phyloP scores from a whole-genome alignment of 1,140 invertebrate genomes.

The Cherax quadricarinatus region DNA sequence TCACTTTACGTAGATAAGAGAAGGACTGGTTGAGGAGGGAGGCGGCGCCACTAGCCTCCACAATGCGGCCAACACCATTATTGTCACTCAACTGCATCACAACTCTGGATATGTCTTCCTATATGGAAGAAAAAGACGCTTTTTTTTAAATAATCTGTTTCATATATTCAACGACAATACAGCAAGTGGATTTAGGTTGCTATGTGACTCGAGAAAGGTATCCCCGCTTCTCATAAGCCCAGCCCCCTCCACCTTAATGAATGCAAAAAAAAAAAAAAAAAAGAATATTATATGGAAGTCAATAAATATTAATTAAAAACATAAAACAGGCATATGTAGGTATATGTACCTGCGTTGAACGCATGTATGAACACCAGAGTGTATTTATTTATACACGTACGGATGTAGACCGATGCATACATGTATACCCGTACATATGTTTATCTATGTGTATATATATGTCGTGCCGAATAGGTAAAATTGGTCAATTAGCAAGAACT shows the following conservation, averaged over 20 bases:
- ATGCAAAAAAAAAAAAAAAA: too few species aligned
- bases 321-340: too few species aligned
- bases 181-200: too few species aligned
- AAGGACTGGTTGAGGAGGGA: constrained; percentile 56
- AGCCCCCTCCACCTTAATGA: too few species aligned
- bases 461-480: not conserved
- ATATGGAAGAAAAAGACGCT: not conserved
- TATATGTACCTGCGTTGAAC: not conserved
- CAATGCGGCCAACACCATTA: constrained; percentile 59
- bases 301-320: too few species aligned
- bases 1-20: constrained; percentile 43
- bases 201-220: too few species aligned
- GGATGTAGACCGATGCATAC: not conserved
- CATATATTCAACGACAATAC: too few species aligned
- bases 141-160: too few species aligned
- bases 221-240: too few species aligned
- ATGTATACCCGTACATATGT: not conserved
- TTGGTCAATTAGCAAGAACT: too few species aligned
- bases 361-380: not conserved
- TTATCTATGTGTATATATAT: not conserved
- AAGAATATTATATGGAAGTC: too few species aligned
- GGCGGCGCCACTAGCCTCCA: constrained; percentile 67
- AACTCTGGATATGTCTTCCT: constrained; percentile 49
- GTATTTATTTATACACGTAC: not conserved
- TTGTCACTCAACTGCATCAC: constrained; percentile 27